phyloP scores from a whole-genome alignment of 2,113 vertebrate genomes.

The Lynx canadensis region DNA sequence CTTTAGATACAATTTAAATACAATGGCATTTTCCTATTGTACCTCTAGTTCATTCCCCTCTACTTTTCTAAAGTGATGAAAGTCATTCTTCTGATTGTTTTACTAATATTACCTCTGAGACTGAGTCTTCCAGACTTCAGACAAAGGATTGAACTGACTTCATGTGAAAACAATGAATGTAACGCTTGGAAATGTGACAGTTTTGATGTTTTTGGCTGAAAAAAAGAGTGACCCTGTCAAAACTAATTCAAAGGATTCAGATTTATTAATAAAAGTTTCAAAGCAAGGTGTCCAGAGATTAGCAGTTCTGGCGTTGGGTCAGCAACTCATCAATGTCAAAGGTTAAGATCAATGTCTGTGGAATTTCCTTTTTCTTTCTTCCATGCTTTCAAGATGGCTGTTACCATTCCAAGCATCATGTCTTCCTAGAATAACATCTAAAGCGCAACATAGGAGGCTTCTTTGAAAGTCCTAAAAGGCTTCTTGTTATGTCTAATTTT shows the following conservation, averaged over 20 bases:
- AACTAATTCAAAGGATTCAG: neutral
- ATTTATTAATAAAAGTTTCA: slow-evolving; percentile 30
- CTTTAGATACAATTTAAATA: neutral
- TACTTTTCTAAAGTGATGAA: neutral
- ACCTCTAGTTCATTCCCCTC: neutral
- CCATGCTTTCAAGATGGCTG: neutral
- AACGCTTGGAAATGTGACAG: neutral
- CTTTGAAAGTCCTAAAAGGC: neutral
- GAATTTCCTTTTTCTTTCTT: slow-evolving; percentile 13
- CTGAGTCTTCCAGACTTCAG: slow-evolving; percentile 6
- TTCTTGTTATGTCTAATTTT: neutral
- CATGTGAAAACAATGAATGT: neutral
- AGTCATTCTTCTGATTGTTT: neutral
- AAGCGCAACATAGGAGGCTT: neutral
- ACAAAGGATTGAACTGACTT: neutral
- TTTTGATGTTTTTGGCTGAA: neutral
- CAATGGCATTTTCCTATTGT: neutral
- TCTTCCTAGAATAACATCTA: neutral
- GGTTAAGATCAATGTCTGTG: neutral
- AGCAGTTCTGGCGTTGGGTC: neutral
- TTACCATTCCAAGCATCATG: neutral
- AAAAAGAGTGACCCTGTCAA: neutral
- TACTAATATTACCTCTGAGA: neutral
- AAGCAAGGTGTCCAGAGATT: neutral
- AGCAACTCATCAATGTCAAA: neutral